Evolutionary conservation across 2,797 vertebrate species (phyloP).

Genomic region (Hippopotamyrus pictus): DNA sequence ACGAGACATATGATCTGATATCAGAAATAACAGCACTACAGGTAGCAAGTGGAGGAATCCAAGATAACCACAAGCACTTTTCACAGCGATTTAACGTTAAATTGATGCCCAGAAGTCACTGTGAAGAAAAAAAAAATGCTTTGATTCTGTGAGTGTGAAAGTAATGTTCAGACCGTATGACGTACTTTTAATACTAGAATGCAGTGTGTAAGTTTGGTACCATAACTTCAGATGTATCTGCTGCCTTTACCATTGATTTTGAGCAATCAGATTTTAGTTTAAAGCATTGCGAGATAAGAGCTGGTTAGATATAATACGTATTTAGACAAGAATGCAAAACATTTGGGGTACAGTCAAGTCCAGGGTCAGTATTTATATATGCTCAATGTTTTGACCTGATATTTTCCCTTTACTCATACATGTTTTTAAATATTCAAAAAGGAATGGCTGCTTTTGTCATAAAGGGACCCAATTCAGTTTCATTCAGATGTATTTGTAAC

Average conservation of each 20-base stretch:
- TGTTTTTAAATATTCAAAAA: neutral
- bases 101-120: neutral
- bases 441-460: neutral
- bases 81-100: neutral
- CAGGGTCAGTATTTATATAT: neutral
- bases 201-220: neutral
- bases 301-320: neutral
- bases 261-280: neutral
- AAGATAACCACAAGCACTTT: neutral
- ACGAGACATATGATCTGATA: neutral
- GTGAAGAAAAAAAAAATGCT: neutral
- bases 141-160: neutral
- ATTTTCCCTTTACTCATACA: neutral
- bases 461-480: neutral
- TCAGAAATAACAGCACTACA: neutral
- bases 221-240: neutral
- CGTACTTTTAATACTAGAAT: neutral
- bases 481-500: neutral
- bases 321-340: neutral
- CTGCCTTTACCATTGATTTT: neutral
- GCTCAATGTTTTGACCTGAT: neutral
- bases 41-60: neutral
- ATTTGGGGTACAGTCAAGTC: neutral
- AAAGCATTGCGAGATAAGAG: neutral
- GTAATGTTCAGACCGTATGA: neutral